Evolutionary conservation across 2,888 invertebrate species (phyloP).

Genomic region (Venustoraphidia nigricollis): DNA sequence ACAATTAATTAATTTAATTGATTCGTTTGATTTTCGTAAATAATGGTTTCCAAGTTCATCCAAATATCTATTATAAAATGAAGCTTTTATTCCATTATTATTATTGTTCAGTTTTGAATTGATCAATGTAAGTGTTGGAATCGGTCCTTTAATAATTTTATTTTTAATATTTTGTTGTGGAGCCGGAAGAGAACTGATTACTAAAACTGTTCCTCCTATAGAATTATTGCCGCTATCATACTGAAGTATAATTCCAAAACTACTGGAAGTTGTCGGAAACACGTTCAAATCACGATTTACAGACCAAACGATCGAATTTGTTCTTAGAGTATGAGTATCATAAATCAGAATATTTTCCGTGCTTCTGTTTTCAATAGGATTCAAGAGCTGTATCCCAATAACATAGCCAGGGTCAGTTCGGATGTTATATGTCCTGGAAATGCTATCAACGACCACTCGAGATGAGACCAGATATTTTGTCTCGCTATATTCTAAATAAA

Average conservation of each 20-base stretch:
- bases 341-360: constrained; percentile 69
- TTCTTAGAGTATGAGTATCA: constrained; percentile 54
- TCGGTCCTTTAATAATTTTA: constrained; percentile 59
- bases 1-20: constrained; percentile 61
- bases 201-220: constrained; percentile 67
- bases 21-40: constrained; percentile 75
- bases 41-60: constrained; percentile 78
- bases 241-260: constrained; percentile 62
- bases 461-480: constrained; percentile 68
- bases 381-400: constrained; percentile 76
- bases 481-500: constrained; percentile 53
- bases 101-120: constrained; percentile 69
- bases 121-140: constrained; percentile 56
- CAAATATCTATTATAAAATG: constrained; percentile 77
- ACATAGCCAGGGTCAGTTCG: constrained; percentile 70
- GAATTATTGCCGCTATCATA: constrained; percentile 68
- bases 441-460: constrained; percentile 39
- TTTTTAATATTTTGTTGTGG: constrained; percentile 59
- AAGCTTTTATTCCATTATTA: constrained; percentile 61
- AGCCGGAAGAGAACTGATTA: constrained; percentile 56
- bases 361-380: constrained; percentile 78
- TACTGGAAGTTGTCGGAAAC: constrained; percentile 79
- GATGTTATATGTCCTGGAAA: constrained; percentile 41
- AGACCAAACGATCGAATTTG: constrained; percentile 55
- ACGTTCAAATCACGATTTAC: constrained; percentile 70